phyloP scores from a whole-genome alignment of 2,888 invertebrate genomes.

The Agrilus biguttatus region DNA sequence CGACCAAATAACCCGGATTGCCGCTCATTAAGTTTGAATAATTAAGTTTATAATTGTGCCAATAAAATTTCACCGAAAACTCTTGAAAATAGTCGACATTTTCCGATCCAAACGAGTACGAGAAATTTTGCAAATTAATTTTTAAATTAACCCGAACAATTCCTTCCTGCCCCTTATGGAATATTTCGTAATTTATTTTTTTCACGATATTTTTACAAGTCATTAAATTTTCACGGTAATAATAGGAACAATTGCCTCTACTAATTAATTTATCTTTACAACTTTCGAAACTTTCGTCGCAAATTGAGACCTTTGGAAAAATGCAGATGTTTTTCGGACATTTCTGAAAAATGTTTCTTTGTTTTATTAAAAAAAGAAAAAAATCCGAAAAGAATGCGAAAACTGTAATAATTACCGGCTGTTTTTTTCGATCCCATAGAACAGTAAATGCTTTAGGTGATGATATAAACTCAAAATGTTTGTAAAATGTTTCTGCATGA shows the following conservation, averaged over 20 bases:
- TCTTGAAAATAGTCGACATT: slow-evolving; percentile 16
- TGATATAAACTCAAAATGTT: slow-evolving; percentile 19
- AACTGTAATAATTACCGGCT: slow-evolving; percentile 15
- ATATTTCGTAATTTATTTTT: slow-evolving; percentile 23
- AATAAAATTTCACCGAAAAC: slow-evolving; percentile 22
- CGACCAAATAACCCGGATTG: slow-evolving; percentile 58
- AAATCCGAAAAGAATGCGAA: too few species aligned
- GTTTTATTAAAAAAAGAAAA: too few species aligned
- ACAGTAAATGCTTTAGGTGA: slow-evolving; percentile 18
- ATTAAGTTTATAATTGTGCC: slow-evolving; percentile 21
- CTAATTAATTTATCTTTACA: slow-evolving; percentile 15
- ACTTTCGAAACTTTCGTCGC: slow-evolving; percentile 18
- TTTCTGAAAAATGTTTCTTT: slow-evolving; percentile 14
- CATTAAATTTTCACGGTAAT: slow-evolving; percentile 9
- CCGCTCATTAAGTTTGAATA: slow-evolving; percentile 42
- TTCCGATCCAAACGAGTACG: slow-evolving; percentile 6
- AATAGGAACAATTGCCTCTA: slow-evolving; percentile 12
- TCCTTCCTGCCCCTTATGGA: slow-evolving; percentile 32
- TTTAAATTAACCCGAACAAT: slow-evolving; percentile 25
- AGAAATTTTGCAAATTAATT: slow-evolving; percentile 16
- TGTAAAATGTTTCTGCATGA: slow-evolving; percentile 24
- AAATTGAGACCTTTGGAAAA: slow-evolving; percentile 19
- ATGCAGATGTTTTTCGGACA: slow-evolving; percentile 26
- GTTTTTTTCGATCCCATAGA: slow-evolving; percentile 15
- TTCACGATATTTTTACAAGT: slow-evolving; percentile 23